These are phyloP conservation scores for Protonemura montana DNA, from an alignment of 2,888 invertebrate species.

Conservation along the genomic window DNA sequence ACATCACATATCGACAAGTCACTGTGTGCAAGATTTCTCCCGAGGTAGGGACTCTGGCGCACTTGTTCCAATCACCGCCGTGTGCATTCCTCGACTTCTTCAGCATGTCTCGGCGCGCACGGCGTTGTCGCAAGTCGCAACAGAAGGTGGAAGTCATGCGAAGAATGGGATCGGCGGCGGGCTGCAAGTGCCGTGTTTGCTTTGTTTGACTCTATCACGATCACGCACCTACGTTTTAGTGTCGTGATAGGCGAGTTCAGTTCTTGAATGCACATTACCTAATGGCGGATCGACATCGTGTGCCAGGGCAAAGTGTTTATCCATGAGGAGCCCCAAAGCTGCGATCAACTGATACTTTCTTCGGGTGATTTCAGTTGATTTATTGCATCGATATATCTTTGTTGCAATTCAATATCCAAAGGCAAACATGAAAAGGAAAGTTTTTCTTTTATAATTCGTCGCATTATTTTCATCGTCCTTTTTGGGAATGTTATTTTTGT, in stretches of 20 bases:
- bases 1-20: neutral
- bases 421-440: conserved; percentile 1
- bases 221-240: neutral
- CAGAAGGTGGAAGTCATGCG: neutral
- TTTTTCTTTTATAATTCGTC: neutral
- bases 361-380: neutral
- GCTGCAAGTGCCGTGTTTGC: neutral
- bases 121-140: neutral
- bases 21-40: neutral
- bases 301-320: neutral
- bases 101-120: neutral
- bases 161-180: neutral
- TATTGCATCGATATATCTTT: neutral
- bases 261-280: neutral
- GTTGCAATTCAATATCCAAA: neutral
- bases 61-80: neutral
- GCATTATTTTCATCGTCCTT: neutral
- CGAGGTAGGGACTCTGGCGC: neutral
- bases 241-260: neutral
- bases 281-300: neutral
- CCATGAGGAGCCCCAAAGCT: neutral
- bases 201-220: neutral
- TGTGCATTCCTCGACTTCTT: neutral
- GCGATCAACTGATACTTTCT: neutral
- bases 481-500: neutral